Evolutionary conservation across 2,888 invertebrate genomes (phyloP), one percentile per base, ranked within the genome.

Genomic region (Drosophila algonquin): DNA sequence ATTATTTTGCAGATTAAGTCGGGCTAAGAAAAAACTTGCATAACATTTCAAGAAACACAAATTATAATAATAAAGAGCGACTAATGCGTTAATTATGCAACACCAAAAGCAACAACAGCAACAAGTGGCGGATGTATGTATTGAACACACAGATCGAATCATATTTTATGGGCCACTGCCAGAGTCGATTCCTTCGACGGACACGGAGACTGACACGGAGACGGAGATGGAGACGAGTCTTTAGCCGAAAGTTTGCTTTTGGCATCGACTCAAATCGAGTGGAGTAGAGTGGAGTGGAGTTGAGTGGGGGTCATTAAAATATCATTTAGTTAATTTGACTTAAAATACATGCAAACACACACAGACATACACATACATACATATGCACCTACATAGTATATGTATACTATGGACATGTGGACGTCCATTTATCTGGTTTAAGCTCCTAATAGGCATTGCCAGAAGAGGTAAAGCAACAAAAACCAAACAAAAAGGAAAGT

Each of bases 21-120:
- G 24, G 52, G 12, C 65, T 30, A 3, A 27, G 46, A 52, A 51
- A 63, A 52, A 64, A 69, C 72, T 69, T 72, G 68, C 73, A 69
- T 69, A 72, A 69, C 72, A 53, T 56, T 71, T 53, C 47, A 63
- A 79, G 48, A 57, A 69, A 74, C 50, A 62, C 56, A 60, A 79
- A 84, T 84, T 79, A 81, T 71, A 81, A 81, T 79, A 72, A 63
- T 77, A 81, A 85, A 83, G 78, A 80, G 76, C 79, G 72, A 67
- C 82, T 78, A 84, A 81, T 58, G 61, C 67, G 72, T 81, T 87
- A 87, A 81, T 81, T 81, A 81, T 87, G 85, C 87, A 84, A 65
- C 53, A 53, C 32, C 18, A 46, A 53, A 30, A 59, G 32, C 40
- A 60, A 53, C 64, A 64, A 53, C 80, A 83, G 73, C 64, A 44